Conservation (phyloP, 2,113 vertebrate genomes). For the Ptilorrhoa leucosticta region DNA sequence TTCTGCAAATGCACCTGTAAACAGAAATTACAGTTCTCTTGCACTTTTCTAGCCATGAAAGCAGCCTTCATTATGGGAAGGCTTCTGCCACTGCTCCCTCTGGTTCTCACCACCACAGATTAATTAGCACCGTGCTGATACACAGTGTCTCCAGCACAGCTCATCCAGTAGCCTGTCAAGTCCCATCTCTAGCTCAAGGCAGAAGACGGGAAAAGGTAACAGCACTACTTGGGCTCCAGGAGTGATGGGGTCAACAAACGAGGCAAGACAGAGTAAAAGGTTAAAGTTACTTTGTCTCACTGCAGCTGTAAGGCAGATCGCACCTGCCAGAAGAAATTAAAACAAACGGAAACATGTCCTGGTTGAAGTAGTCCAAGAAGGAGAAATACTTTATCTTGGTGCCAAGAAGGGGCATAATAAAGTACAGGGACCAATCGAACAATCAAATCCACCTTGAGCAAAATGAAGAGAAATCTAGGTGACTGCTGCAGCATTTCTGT, state of each 20-base stretch:
- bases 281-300: neutral
- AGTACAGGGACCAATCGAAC: neutral
- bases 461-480: neutral
- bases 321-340: neutral
- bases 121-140: neutral
- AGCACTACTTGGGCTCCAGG: neutral
- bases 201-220: neutral
- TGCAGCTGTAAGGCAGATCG: neutral
- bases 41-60: neutral
- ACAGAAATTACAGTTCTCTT: neutral
- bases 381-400: neutral
- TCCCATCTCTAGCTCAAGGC: neutral
- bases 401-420: neutral
- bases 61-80: neutral
- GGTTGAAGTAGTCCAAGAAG: neutral
- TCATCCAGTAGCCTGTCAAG: no score
- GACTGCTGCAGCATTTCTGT: neutral
- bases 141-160: neutral
- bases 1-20: neutral
- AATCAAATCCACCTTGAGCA: neutral
- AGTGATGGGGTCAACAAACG: neutral
- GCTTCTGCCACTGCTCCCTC: neutral
- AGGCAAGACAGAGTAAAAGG: neutral
- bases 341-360: neutral
- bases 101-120: neutral